Base-by-base conservation (phyloP, 2,113 vertebrate genomes). In the Nibea albiflora region DNA sequence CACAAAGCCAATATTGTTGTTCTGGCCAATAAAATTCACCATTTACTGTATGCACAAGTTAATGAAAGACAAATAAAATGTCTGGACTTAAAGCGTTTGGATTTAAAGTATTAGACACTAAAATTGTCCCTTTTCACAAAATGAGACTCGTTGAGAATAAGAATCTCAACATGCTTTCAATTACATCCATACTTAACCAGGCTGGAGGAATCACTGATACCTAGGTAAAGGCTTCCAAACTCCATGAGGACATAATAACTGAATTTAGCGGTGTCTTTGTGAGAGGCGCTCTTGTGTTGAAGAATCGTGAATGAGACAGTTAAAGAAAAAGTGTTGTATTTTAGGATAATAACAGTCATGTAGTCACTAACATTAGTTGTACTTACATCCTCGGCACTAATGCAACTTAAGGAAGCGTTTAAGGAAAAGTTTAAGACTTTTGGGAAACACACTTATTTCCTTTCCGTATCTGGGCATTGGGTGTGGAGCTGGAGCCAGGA, bases 1-100 rank as follows among this genome's bases (percentile, higher is more conserved):
- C 28, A 85, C 65, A 90, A 89, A 85, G 83, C 80, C 68, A 90
- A 87, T 85, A 84, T 83, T 90, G 69, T 80, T 88, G 76, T 85
- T 87, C 80, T 74, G 76, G 74, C 77, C 86, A 84, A 87, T 92
- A 84, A 82, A 91, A 85, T 35, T 67, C 61, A 68, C 19, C 65
- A 71, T 82, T 74, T 46, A 49, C 76, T 76, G 31, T 69, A 89
- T 82, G 80, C 69, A 84, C 35, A 71, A 82, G 60, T 73, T 42
- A 84, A 86, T 86, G 67, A 84, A 88, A 90, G 50, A 81, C 50
- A 82, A 83, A 86, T 89, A 78, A 65, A 88, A 80, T 62, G 42
- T 76, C 56, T 80, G 54, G 70, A 52, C 64, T 79, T 73, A 42
- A 72, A 89, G 73, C 39, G 1, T 78, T 65, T 81, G 71, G 62